Percentiles rank a stretch among this genome's conserved stretches.
Evolutionary conservation across 2,113 vertebrate genomes (phyloP).

Genomic region (Neomonachus schauinslandi): DNA sequence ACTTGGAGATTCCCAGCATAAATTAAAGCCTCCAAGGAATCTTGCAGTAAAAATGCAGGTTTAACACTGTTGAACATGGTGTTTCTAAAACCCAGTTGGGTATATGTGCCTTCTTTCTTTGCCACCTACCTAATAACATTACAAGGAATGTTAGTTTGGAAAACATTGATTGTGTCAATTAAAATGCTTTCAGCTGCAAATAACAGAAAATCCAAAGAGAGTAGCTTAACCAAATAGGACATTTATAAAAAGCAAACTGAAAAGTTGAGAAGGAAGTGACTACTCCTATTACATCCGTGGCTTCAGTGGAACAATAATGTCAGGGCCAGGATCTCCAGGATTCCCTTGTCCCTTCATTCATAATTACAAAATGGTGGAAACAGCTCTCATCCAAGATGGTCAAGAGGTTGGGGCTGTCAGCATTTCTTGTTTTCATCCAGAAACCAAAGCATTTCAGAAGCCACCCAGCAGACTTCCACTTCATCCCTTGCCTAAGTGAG

Average conservation of each 20-base stretch:
- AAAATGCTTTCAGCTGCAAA: not conserved
- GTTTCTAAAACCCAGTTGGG: not conserved
- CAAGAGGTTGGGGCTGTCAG: not conserved
- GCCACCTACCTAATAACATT: not conserved
- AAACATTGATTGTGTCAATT: conserved; percentile 9
- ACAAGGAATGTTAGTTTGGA: not conserved
- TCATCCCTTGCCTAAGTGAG: not conserved
- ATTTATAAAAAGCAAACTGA: not conserved
- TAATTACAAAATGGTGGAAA: not conserved
- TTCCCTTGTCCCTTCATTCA: not conserved
- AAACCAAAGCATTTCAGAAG: not conserved
- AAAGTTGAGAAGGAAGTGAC: not conserved
- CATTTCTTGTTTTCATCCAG: not conserved
- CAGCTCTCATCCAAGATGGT: not conserved
- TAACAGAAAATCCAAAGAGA: not conserved
- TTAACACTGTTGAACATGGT: not conserved
- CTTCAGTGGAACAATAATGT: not conserved
- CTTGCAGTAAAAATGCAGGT: not conserved
- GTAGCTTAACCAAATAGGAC: not conserved
- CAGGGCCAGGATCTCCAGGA: not conserved
- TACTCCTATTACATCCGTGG: not conserved
- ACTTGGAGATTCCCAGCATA: not conserved
- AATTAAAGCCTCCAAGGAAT: not conserved
- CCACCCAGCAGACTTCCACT: not conserved
- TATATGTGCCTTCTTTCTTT: not conserved